Percentiles rank a stretch among this genome's conserved stretches.
Conservation (phyloP, 2,797 vertebrate genomes). For the Tokudaia muenninki region DNA sequence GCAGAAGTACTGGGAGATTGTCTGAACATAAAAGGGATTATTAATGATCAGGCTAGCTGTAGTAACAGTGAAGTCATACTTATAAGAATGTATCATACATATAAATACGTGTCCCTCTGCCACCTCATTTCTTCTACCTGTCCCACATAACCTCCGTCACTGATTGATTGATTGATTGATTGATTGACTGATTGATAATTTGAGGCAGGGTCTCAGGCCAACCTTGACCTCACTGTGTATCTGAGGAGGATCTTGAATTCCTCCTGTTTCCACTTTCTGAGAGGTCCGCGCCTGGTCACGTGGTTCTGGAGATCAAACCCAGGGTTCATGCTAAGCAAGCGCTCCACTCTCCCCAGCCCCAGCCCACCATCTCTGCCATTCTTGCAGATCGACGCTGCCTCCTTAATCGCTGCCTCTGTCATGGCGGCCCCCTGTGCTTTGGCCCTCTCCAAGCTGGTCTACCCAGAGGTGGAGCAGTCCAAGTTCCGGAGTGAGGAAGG, state of each 20-base stretch:
- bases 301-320: not conserved
- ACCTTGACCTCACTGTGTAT: not conserved
- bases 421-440: constrained; percentile 98
- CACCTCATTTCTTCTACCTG: not conserved
- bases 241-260: not conserved
- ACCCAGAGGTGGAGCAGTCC: constrained; percentile 95
- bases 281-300: not conserved
- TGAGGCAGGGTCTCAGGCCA: not conserved
- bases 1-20: not conserved
- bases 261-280: not conserved
- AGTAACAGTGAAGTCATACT: accelerated
- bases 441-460: constrained; percentile 95
- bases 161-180: not conserved
- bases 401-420: constrained; percentile 96
- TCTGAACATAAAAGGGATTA: not conserved
- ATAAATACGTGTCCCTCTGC: not conserved
- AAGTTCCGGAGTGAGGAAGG: constrained; percentile 88
- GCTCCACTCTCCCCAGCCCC: not conserved
- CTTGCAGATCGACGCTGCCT: constrained; percentile 93
- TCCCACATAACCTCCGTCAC: not conserved
- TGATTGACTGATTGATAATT: not conserved
- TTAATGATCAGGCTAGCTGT: not conserved
- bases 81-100: not conserved
- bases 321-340: not conserved
- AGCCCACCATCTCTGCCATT: not conserved